Evolutionary conservation across 1,140 invertebrate genomes (phyloP).

Genomic region (Ostrea denselamellosa): DNA sequence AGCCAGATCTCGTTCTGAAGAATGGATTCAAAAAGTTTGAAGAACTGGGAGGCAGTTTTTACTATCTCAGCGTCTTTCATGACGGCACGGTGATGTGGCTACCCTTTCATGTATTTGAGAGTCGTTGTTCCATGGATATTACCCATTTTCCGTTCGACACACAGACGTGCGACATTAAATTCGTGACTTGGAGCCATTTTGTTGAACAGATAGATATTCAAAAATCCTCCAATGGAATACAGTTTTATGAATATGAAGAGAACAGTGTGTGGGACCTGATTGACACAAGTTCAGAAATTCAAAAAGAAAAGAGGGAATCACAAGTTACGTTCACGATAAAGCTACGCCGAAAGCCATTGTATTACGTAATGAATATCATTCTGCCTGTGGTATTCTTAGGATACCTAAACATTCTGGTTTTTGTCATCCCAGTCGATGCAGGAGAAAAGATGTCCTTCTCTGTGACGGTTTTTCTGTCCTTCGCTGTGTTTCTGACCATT

Average conservation of each 20-base stretch:
- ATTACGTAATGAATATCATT: constrained; percentile 57
- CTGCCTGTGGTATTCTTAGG: constrained; percentile 60
- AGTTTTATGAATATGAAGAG: constrained; percentile 42
- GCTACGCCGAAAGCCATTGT: constrained; percentile 50
- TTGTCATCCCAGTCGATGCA: constrained; percentile 56
- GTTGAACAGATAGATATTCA: constrained; percentile 38
- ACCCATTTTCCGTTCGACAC: constrained; percentile 44
- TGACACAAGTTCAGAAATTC: not conserved
- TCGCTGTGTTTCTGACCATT: constrained; percentile 63
- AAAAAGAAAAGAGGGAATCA: constrained; percentile 78
- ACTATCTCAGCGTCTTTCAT: not conserved
- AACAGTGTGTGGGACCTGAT: constrained; percentile 52
- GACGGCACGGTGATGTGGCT: constrained; percentile 32
- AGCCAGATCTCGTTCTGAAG: constrained; percentile 46
- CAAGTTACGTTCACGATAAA: constrained; percentile 80
- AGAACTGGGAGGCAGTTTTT: constrained; percentile 40
- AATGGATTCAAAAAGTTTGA: constrained; percentile 41
- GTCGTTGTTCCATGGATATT: constrained; percentile 44
- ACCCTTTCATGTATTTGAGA: constrained; percentile 44
- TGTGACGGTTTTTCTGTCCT: constrained; percentile 61
- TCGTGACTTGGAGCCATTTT: constrained; percentile 40
- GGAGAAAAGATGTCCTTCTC: constrained; percentile 63
- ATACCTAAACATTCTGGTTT: constrained; percentile 57
- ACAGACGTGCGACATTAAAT: constrained; percentile 40
- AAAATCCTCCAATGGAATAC: constrained; percentile 33